phyloP scores from a whole-genome alignment of 1,140 invertebrate genomes.

The Zophobas atratus region DNA sequence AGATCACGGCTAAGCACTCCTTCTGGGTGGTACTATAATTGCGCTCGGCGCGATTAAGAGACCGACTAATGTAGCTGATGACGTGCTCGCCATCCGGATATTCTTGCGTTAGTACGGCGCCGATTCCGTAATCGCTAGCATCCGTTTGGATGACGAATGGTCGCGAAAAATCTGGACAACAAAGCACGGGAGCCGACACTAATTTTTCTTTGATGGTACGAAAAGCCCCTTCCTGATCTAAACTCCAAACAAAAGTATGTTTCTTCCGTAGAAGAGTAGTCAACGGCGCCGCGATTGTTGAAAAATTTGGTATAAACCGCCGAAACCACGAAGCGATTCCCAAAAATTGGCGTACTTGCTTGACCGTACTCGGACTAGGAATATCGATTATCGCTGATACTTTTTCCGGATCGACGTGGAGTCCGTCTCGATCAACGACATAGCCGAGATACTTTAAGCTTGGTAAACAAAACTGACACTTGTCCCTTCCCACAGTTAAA shows the following conservation, averaged over 20 bases:
- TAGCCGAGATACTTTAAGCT: no score
- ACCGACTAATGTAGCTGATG: conserved; percentile 54
- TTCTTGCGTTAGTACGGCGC: conserved; percentile 57
- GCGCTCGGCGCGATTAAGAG: no score
- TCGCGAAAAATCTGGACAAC: conserved; percentile 54
- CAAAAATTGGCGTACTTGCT: no score
- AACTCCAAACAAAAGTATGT: conserved; percentile 3
- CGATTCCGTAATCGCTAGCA: conserved; percentile 52
- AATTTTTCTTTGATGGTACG: conserved; percentile 44
- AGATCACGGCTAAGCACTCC: conserved; percentile 67
- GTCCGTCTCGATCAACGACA: no score
- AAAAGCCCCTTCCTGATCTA: conserved; percentile 47
- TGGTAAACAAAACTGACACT: conserved; percentile 33
- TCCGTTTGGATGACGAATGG: conserved; percentile 49
- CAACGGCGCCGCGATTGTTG: neutral
- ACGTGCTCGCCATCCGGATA: conserved; percentile 43
- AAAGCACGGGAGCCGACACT: conserved; percentile 52
- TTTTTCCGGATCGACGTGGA: no score
- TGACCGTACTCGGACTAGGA: no score
- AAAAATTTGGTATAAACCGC: conserved; percentile 34
- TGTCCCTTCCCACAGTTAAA: conserved; percentile 17
- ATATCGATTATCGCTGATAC: no score
- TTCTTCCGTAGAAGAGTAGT: no score
- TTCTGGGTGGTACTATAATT: conserved; percentile 53
- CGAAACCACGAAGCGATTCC: no score